A percentile compares a stretch with the other conserved stretches of the same genome.
Evolutionary conservation across 2,888 invertebrate genomes (phyloP).

Genomic region (Temnothorax rugatulus): DNA sequence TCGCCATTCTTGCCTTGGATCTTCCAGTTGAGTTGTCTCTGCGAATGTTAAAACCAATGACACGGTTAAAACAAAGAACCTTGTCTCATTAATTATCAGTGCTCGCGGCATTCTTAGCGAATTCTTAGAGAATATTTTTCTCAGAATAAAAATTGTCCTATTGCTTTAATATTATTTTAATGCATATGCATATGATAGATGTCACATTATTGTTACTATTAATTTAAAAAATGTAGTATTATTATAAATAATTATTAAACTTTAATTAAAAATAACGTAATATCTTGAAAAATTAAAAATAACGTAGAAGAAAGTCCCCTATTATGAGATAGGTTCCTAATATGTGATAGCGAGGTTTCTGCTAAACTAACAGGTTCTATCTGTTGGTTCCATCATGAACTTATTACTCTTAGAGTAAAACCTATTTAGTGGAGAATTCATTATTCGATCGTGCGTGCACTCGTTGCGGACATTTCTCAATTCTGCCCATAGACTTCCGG

Average conservation of each 20-base stretch:
- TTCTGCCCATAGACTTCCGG: too few relatives aligned
- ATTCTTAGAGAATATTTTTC: slow-evolving; percentile 5
- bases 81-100: not conserved
- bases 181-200: not conserved
- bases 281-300: too few relatives aligned
- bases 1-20: slow-evolving; percentile 98
- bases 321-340: too few relatives aligned
- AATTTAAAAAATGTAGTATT: not conserved
- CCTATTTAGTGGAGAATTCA: too few relatives aligned
- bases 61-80: not conserved
- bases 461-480: too few relatives aligned
- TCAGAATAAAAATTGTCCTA: not conserved
- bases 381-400: too few relatives aligned
- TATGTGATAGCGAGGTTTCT: too few relatives aligned
- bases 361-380: too few relatives aligned
- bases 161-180: not conserved
- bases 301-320: too few relatives aligned
- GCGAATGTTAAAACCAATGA: slow-evolving; percentile 78
- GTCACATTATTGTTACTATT: not conserved
- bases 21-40: slow-evolving; percentile 98
- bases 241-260: not conserved
- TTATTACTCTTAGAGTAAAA: too few relatives aligned
- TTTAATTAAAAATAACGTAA: not conserved
- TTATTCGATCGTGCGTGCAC: too few relatives aligned
- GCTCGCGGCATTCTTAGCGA: not conserved